Conservation (phyloP, 2,797 vertebrate genomes). For the Cercopithecus diana region DNA sequence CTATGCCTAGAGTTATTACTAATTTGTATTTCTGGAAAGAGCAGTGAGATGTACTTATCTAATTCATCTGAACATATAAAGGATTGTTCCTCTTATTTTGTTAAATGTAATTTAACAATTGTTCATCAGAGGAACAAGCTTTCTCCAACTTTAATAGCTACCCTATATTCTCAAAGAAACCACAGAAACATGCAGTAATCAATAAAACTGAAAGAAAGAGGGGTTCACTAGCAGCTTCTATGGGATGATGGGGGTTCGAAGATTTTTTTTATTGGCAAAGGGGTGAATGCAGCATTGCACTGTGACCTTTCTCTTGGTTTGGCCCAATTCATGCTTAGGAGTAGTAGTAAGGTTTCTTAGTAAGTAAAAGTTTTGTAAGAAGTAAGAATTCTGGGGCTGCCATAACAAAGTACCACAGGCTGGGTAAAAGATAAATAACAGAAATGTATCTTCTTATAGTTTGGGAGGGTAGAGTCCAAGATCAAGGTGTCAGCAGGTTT, state of each 20-base stretch:
- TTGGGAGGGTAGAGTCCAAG: background rate
- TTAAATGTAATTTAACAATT: background rate
- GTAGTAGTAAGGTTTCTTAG: background rate
- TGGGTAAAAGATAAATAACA: background rate
- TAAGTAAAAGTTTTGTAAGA: background rate
- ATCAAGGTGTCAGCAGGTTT: background rate
- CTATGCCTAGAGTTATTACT: background rate
- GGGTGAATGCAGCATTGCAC: rapidly evolving
- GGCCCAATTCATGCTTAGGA: background rate
- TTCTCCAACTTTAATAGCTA: background rate
- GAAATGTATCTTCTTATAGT: background rate
- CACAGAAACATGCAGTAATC: background rate
- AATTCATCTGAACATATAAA: background rate
- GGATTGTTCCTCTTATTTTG: background rate
- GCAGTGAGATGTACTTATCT: background rate
- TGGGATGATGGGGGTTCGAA: rapidly evolving
- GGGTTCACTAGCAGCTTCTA: background rate
- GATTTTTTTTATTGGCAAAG: background rate
- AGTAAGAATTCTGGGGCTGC: background rate
- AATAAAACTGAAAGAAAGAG: background rate
- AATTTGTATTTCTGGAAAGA: slow-evolving; percentile 29
- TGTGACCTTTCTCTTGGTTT: background rate
- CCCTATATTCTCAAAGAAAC: background rate
- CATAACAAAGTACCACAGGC: background rate
- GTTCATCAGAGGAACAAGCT: background rate